phyloP scores from a whole-genome alignment of 1,140 invertebrate species.

The Tenebrio molitor region DNA sequence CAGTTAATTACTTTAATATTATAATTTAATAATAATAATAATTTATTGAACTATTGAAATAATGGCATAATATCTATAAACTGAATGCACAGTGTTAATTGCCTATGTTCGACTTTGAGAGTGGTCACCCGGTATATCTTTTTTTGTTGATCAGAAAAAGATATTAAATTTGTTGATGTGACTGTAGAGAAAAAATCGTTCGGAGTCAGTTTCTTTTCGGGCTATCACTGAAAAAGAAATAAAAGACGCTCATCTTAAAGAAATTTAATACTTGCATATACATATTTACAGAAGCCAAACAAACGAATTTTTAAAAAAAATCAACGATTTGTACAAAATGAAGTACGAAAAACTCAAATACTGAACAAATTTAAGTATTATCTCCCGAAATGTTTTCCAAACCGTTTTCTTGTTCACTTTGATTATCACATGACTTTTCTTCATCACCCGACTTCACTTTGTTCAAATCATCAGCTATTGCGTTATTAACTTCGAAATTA shows the following conservation, averaged over 20 bases:
- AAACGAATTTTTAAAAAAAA: slow-evolving; percentile 36
- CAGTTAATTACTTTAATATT: too few species aligned
- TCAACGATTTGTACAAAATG: slow-evolving; percentile 49
- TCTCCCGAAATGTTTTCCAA: slow-evolving; percentile 30
- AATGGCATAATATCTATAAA: too few species aligned
- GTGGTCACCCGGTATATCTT: too few species aligned
- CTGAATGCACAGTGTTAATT: too few species aligned
- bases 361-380: slow-evolving; percentile 48
- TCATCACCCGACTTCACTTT: slow-evolving; percentile 10
- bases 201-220: too few species aligned
- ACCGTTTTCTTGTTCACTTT: neutral
- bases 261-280: slow-evolving; percentile 51
- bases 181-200: neutral
- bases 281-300: slow-evolving; percentile 46
- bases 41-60: too few species aligned
- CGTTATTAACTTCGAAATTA: slow-evolving; percentile 47
- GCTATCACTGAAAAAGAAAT: too few species aligned
- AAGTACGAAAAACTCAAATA: slow-evolving; percentile 33
- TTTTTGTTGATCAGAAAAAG: too few species aligned
- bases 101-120: too few species aligned
- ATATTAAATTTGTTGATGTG: neutral
- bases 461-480: slow-evolving; percentile 48
- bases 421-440: slow-evolving; percentile 16
- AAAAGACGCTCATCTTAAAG: slow-evolving; percentile 25
- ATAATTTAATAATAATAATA: too few species aligned